A percentile compares a stretch with the other conserved stretches of the same genome.
These are phyloP conservation scores for Rhyacichthys aspro DNA, from an alignment of 2,797 vertebrate genomes.

Conservation along the genomic window DNA sequence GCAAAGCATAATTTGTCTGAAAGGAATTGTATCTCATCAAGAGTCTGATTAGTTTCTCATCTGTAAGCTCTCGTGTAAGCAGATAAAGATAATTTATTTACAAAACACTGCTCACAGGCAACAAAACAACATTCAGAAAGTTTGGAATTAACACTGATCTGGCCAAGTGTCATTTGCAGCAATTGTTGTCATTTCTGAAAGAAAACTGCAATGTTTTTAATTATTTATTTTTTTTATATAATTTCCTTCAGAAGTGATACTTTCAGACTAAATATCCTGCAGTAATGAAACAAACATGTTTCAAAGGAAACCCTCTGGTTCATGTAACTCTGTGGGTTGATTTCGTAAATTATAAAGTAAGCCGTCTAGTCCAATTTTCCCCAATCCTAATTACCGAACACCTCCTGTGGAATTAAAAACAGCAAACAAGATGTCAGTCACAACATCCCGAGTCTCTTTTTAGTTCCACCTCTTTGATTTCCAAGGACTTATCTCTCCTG, in stretches of 20 bases:
- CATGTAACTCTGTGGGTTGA: neutral
- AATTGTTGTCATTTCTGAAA: neutral
- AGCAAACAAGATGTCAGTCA: slow-evolving; percentile 23
- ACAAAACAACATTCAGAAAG: neutral
- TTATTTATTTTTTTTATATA: neutral
- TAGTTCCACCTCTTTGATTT: slow-evolving; percentile 29
- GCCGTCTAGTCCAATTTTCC: slow-evolving; percentile 13
- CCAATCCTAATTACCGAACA: slow-evolving; percentile 28
- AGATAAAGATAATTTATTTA: slow-evolving; percentile 6
- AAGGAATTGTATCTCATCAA: slow-evolving; percentile 21
- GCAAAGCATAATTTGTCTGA: slow-evolving; percentile 16
- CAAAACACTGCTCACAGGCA: slow-evolving; percentile 1
- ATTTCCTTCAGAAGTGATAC: slow-evolving; percentile 13
- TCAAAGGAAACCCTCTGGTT: slow-evolving; percentile 5
- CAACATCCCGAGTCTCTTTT: slow-evolving; percentile 12
- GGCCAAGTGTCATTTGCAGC: neutral
- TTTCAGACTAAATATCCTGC: slow-evolving; percentile 7
- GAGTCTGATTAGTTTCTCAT: slow-evolving; percentile 22
- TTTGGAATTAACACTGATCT: neutral
- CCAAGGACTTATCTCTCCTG: slow-evolving; percentile 54
- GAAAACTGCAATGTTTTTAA: neutral
- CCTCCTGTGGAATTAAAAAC: slow-evolving; percentile 42
- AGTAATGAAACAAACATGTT: slow-evolving; percentile 2
- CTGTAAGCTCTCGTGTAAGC: slow-evolving; percentile 2
- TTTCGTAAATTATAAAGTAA: neutral